Conservation (phyloP, 2,888 invertebrate species). For the Drosophila infuscata region DNA sequence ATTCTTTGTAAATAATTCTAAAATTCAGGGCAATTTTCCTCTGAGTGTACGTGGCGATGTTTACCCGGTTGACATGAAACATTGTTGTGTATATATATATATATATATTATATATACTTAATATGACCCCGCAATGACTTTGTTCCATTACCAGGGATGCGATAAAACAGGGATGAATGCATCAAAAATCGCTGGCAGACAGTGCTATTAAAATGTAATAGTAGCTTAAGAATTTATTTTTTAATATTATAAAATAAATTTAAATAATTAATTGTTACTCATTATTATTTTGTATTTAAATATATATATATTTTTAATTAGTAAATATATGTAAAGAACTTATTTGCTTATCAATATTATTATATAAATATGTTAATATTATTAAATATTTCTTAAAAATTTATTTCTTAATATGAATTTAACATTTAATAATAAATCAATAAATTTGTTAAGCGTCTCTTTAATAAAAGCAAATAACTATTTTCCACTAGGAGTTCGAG, state of each 20-base stretch:
- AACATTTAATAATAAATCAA: too few relatives aligned
- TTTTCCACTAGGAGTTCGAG: background rate
- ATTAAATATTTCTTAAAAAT: too few relatives aligned
- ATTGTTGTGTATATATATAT: slow-evolving; percentile 32
- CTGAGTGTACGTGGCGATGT: slow-evolving; percentile 13
- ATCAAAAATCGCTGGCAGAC: background rate
- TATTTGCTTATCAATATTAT: background rate
- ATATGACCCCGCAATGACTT: slow-evolving; percentile 30
- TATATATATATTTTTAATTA: background rate
- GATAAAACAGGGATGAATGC: background rate
- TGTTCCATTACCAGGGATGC: slow-evolving; percentile 28
- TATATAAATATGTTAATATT: too few relatives aligned
- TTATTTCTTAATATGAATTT: too few relatives aligned
- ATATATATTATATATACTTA: slow-evolving; percentile 35
- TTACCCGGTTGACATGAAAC: slow-evolving; percentile 49
- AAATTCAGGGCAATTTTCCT: background rate
- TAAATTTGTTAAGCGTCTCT: background rate
- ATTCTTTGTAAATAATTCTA: background rate
- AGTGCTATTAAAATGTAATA: background rate
- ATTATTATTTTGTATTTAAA: background rate
- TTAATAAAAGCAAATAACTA: background rate
- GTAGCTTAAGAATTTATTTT: background rate
- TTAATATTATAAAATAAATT: background rate
- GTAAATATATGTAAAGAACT: background rate
- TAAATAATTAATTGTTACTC: background rate